These are phyloP conservation scores for Agrypnus murinus DNA, from an alignment of 2,888 invertebrate species.

Conservation along the genomic window DNA sequence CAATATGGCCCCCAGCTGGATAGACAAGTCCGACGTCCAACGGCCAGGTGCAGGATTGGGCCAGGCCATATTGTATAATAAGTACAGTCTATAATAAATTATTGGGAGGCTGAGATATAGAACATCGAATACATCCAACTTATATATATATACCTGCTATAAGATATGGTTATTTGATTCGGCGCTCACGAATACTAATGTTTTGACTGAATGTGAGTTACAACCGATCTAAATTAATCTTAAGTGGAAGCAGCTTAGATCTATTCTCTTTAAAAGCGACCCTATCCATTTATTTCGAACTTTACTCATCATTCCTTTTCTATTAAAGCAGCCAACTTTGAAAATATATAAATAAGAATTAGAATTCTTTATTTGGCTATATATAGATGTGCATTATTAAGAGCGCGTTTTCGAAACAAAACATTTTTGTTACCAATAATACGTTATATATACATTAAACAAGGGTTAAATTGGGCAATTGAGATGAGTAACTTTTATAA, in stretches of 20 bases:
- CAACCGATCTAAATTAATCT: slow-evolving; percentile 41
- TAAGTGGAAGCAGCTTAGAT: slow-evolving; percentile 37
- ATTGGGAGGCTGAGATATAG: slow-evolving; percentile 55
- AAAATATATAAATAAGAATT: no score
- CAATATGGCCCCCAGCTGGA: slow-evolving; percentile 53
- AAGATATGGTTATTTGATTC: slow-evolving; percentile 57
- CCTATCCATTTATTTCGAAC: neutral
- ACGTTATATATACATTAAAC: no score
- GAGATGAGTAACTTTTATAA: no score
- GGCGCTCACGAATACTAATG: slow-evolving; percentile 52
- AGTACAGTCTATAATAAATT: slow-evolving; percentile 61
- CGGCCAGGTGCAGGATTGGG: slow-evolving; percentile 56
- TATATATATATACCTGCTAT: slow-evolving; percentile 54
- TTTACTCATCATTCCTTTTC: no score
- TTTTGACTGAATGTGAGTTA: slow-evolving; percentile 59
- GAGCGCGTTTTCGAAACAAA: no score
- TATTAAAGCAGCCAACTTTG: no score
- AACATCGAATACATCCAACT: slow-evolving; percentile 54
- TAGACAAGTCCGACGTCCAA: slow-evolving; percentile 57
- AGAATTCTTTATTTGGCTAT: no score
- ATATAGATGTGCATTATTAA: no score
- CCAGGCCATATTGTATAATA: slow-evolving; percentile 59
- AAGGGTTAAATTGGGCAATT: no score
- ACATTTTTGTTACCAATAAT: no score
- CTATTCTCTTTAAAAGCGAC: slow-evolving; percentile 9